Conservation (phyloP, 2,888 invertebrate species). For the Chrysodeixis includens region DNA sequence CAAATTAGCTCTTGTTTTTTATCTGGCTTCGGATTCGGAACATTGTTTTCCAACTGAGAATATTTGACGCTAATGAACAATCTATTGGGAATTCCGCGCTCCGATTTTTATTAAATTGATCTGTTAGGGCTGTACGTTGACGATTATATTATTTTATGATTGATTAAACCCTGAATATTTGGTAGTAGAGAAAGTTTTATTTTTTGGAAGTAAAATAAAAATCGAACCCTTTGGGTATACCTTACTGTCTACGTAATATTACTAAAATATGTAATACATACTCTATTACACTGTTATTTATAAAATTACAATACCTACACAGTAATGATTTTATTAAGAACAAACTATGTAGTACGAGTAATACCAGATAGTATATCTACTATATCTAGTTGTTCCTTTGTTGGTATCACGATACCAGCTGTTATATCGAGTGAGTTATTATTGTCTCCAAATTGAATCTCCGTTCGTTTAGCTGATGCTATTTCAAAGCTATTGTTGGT, state of each 20-base stretch:
- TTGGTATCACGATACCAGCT: neutral
- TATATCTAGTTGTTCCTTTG: neutral
- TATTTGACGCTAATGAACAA: slow-evolving; percentile 20
- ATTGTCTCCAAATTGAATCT: slow-evolving; percentile 9
- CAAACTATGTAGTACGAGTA: no score
- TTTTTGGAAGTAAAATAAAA: no score
- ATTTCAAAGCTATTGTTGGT: slow-evolving; percentile 3
- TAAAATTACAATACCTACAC: no score
- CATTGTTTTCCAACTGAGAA: slow-evolving; percentile 11
- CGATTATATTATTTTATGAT: neutral
- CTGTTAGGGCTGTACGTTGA: neutral
- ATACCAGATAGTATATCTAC: neutral
- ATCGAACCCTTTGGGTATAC: no score
- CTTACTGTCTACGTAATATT: no score
- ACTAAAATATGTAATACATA: no score
- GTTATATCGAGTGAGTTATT: neutral
- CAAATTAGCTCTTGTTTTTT: slow-evolving; percentile 21
- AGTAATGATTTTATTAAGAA: no score
- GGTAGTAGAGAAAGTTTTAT: no score
- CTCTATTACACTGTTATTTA: no score
- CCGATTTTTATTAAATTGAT: slow-evolving; percentile 12
- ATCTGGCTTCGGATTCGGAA: slow-evolving; percentile 15
- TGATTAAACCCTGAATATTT: neutral
- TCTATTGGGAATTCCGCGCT: slow-evolving; percentile 12
- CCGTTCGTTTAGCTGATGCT: neutral